A percentile compares a stretch with the other conserved stretches of the same genome.
phyloP scores from a whole-genome alignment of 2,113 vertebrate species.

The Sakesphorus luctuosus region DNA sequence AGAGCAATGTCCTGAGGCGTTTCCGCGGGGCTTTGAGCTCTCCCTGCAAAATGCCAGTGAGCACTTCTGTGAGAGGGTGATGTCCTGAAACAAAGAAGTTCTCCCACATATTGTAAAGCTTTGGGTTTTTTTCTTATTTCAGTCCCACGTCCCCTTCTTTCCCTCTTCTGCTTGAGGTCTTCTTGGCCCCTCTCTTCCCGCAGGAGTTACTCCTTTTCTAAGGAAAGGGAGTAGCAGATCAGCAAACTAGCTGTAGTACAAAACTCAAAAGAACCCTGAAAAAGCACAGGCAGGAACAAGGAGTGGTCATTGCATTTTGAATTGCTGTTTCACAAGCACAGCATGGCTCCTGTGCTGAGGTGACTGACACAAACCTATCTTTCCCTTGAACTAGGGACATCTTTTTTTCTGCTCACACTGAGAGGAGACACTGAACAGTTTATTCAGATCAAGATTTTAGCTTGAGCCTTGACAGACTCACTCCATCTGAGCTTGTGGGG shows the following conservation, averaged over 20 bases:
- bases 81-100: neutral
- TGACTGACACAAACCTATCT: neutral
- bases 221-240: neutral
- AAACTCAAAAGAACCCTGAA: neutral
- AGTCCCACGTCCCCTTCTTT: neutral
- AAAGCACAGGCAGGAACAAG: neutral
- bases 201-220: neutral
- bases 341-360: neutral
- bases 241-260: neutral
- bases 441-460: neutral
- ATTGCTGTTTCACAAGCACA: neutral
- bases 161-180: neutral
- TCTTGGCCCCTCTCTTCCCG: neutral
- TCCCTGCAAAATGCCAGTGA: neutral
- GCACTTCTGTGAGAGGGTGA: neutral
- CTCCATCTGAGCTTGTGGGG: neutral
- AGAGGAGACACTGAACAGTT: neutral
- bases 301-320: accelerated
- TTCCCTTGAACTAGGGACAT: neutral
- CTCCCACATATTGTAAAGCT: neutral
- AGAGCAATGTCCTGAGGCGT: neutral
- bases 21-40: neutral
- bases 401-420: neutral
- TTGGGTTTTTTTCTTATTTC: neutral
- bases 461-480: neutral